Evolutionary conservation across 2,797 vertebrate genomes (phyloP).

Genomic region (Rhinella marina): DNA sequence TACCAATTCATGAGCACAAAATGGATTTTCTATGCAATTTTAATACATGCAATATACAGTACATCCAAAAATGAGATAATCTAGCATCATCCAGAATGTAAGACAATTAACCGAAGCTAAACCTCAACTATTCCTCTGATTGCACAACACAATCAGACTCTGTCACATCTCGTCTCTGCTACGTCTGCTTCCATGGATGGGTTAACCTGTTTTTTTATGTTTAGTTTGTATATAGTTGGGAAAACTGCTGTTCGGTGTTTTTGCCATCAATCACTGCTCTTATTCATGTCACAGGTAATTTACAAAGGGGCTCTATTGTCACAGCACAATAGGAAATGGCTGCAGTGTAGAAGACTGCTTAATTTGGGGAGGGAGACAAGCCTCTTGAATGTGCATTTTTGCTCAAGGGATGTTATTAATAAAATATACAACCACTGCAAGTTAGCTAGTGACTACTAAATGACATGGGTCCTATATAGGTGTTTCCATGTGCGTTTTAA

Average conservation of each 20-base stretch:
- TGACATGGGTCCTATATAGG: neutral
- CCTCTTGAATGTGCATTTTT: conserved; percentile 40
- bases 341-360: conserved; percentile 33
- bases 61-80: neutral
- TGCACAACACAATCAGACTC: neutral
- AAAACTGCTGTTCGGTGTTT: conserved; percentile 47
- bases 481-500: neutral
- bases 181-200: neutral
- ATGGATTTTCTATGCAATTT: neutral
- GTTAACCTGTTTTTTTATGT: conserved; percentile 45
- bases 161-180: neutral
- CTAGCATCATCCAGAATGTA: neutral
- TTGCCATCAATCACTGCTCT: conserved; percentile 58
- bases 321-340: conserved; percentile 51
- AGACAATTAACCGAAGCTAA: neutral
- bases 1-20: conserved; percentile 1
- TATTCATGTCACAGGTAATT: conserved; percentile 61
- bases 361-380: conserved; percentile 35
- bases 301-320: conserved; percentile 54
- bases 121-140: neutral
- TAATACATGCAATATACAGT: neutral
- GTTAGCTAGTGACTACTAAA: conserved; percentile 3
- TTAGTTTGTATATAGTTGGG: conserved; percentile 51
- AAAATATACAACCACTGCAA: conserved; percentile 15
- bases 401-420: conserved; percentile 40